Conservation (phyloP, 2,113 vertebrate species). For the Phainopepla nitens region DNA sequence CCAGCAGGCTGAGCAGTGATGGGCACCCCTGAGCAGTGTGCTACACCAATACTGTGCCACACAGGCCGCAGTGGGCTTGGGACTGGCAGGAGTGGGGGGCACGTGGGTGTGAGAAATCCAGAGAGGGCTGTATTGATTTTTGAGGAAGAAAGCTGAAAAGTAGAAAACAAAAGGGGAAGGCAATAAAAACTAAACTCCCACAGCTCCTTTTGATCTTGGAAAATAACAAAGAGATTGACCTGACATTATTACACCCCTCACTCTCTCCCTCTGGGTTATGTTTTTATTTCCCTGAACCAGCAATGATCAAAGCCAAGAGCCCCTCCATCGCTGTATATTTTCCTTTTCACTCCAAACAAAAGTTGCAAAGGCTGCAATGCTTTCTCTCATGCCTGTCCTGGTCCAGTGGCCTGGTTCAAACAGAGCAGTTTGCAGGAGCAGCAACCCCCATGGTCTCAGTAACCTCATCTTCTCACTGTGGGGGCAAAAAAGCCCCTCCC, state of each 20-base stretch:
- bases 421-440: neutral
- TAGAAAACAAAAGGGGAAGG: neutral
- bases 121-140: neutral
- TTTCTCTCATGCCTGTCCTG: neutral
- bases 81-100: neutral
- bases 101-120: accelerated
- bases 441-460: neutral
- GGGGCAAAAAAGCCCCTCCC: neutral
- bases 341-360: neutral
- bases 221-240: neutral
- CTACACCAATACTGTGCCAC: accelerated
- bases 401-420: neutral
- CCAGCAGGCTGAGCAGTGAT: neutral
- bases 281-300: neutral
- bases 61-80: neutral
- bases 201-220: neutral
- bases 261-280: neutral
- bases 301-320: constrained; percentile 29
- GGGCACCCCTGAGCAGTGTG: accelerated
- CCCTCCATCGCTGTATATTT: neutral
- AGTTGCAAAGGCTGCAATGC: neutral
- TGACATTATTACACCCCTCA: neutral
- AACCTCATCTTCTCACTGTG: neutral
- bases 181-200: neutral
- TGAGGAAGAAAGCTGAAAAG: neutral